These are phyloP conservation scores for Neotoma lepida DNA, from an alignment of 2,113 vertebrate genomes.

Conservation along the genomic window DNA sequence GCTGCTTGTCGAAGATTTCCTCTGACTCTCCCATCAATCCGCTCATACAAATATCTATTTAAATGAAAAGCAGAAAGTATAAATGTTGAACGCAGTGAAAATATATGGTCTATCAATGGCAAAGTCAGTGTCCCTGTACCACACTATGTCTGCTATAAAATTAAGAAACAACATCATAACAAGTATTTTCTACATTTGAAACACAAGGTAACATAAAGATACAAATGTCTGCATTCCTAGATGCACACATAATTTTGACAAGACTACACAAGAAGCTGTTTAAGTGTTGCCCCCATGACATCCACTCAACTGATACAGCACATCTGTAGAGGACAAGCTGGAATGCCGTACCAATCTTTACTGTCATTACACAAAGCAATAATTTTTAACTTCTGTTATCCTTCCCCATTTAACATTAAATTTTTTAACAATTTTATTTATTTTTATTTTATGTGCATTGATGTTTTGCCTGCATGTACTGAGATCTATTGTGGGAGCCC, in stretches of 20 bases:
- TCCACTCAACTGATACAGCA: background rate
- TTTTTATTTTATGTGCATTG: background rate
- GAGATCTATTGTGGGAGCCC: too few relatives aligned
- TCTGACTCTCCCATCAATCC: constrained; percentile 96
- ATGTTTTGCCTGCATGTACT: background rate
- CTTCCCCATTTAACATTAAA: background rate
- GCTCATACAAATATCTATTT: constrained; percentile 95
- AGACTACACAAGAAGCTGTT: background rate
- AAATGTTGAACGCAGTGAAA: constrained; percentile 48
- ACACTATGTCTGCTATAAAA: background rate
- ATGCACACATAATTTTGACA: background rate
- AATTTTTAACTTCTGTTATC: constrained; percentile 40
- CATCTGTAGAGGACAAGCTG: background rate
- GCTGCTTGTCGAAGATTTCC: constrained; percentile 97
- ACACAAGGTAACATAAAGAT: constrained; percentile 26
- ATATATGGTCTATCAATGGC: background rate
- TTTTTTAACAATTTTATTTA: background rate
- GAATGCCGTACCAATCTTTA: background rate
- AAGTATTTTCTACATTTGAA: constrained; percentile 45
- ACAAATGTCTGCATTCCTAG: background rate
- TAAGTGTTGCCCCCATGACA: background rate
- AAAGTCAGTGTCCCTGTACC: constrained; percentile 18
- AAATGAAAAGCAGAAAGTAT: constrained; percentile 41
- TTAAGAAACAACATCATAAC: background rate
- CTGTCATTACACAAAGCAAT: background rate